Base-by-base conservation (phyloP, 1,140 invertebrate species). In the Mamestra configurata region DNA sequence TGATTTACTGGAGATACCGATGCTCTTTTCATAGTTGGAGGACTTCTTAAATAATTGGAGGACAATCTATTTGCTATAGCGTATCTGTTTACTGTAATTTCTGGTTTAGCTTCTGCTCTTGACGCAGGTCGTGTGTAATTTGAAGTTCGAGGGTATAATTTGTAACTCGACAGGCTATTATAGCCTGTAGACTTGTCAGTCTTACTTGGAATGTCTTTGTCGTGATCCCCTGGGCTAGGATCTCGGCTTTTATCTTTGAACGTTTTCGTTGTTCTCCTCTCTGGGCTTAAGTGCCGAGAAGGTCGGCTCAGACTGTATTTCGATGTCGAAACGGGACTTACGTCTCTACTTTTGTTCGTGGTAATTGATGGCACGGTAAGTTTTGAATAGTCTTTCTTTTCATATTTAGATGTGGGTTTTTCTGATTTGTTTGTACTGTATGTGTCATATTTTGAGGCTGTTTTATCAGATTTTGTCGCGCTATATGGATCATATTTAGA, bases 201-300 rank as follows among this genome's bases (percentile, higher is more conserved):
- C 91, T 95, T 95, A 79, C 86, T 94, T 92, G 93, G 92, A 94
- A 94, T 94, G 92, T 95, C 92, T 94, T 94, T 95, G 81, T 94
- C 94, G 71, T 88, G 90, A 84, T 95, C 92, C 70, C 82, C 82
- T 76, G 93, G 89, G 82, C 89, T 94, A 59, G 85, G 79, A 83
- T 94, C 93, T 89, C 89, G 87, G 79, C 85, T 92, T 86, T 92
- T 92, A 31, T 94, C 89, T 91, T 93, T 93, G 35, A 83, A 88
- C 71, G 37, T 89, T 85, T 92, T 94, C 3, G 82, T 82, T 53
- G 79, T 81, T 87, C 86, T 92, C 79, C 92, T 87, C 24, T 93
- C 93, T 40, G 93, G 93, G 81, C 93, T 94, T 11, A 89, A 70
- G 40, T 89, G 90, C 75, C 91, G 85, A 40, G 91, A 86, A 79